phyloP scores from a whole-genome alignment of 2,888 invertebrate genomes.

The Temnothorax unifasciatus region DNA sequence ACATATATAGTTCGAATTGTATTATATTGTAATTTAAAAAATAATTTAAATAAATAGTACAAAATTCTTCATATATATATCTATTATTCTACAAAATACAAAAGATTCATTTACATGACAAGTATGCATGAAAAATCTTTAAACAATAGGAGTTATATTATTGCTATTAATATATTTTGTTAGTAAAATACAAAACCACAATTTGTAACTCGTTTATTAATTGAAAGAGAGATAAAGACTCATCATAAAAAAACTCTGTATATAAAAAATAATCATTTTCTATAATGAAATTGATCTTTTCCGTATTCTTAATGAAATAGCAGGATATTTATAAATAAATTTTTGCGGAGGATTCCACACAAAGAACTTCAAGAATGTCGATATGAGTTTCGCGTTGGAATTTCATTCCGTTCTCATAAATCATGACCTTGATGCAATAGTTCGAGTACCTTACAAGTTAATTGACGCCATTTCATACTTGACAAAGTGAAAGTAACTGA shows the following conservation, averaged over 20 bases:
- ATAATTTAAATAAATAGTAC: too few relatives aligned
- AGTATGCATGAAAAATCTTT: too few relatives aligned
- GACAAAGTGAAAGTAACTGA: background rate
- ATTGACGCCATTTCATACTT: background rate
- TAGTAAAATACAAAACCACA: too few relatives aligned
- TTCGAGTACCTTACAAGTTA: slow-evolving; percentile 9
- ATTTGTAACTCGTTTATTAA: too few relatives aligned
- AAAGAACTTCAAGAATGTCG: slow-evolving; percentile 33
- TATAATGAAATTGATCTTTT: background rate
- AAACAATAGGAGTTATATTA: too few relatives aligned
- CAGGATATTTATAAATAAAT: slow-evolving; percentile 40
- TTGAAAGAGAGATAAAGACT: background rate
- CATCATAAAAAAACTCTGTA: background rate
- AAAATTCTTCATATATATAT: too few relatives aligned
- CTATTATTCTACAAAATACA: too few relatives aligned
- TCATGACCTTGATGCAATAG: slow-evolving; percentile 27
- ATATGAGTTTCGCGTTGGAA: slow-evolving; percentile 75
- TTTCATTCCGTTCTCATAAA: slow-evolving; percentile 65
- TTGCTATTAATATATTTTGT: too few relatives aligned
- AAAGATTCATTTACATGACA: too few relatives aligned
- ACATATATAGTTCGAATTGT: too few relatives aligned
- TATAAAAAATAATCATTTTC: background rate
- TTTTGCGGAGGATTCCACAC: slow-evolving; percentile 19
- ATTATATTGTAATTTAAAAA: too few relatives aligned
- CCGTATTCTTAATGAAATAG: background rate